These are phyloP conservation scores for Drosophila sucinea DNA, from an alignment of 1,140 invertebrate genomes.

Conservation along the genomic window DNA sequence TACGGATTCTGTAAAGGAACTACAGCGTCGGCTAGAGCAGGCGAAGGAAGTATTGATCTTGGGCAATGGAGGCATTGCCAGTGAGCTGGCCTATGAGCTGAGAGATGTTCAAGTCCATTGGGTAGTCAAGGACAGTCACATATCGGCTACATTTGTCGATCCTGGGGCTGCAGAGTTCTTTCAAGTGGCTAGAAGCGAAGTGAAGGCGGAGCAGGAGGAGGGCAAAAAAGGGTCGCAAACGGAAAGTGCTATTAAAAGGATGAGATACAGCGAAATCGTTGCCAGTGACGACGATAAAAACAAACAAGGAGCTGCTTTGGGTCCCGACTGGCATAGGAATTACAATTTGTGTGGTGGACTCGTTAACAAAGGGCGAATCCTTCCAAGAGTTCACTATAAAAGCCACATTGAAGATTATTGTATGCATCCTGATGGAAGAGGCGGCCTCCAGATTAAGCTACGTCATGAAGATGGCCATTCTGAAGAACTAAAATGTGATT, in stretches of 20 bases:
- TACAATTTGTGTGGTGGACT: conserved; percentile 86
- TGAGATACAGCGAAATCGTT: conserved; percentile 86
- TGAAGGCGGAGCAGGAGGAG: background rate
- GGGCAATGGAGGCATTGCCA: conserved; percentile 99
- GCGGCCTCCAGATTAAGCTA: conserved; percentile 30
- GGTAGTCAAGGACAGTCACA: conserved; percentile 96
- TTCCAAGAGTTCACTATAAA: conserved; percentile 61
- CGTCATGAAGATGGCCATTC: conserved; percentile 46
- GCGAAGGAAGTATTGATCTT: conserved; percentile 91
- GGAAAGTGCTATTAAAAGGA: conserved; percentile 85
- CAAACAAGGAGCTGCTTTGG: conserved; percentile 91
- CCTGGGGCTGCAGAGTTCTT: conserved; percentile 98
- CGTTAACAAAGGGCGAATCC: background rate
- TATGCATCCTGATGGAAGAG: background rate
- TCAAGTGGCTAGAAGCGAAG: conserved; percentile 76
- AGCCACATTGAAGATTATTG: conserved; percentile 33
- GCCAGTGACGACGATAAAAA: conserved; percentile 61
- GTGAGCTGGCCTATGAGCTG: conserved; percentile 96
- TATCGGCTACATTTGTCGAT: conserved; percentile 97
- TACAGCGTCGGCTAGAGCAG: conserved; percentile 88
- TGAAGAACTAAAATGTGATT: conserved; percentile 88
- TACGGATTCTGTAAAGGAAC: conserved; percentile 95
- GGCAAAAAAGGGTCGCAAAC: background rate
- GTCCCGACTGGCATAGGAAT: conserved; percentile 96
- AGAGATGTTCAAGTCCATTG: conserved; percentile 94